Evolutionary conservation across 2,797 vertebrate genomes (phyloP).

Genomic region (Hafferia zeledoni): DNA sequence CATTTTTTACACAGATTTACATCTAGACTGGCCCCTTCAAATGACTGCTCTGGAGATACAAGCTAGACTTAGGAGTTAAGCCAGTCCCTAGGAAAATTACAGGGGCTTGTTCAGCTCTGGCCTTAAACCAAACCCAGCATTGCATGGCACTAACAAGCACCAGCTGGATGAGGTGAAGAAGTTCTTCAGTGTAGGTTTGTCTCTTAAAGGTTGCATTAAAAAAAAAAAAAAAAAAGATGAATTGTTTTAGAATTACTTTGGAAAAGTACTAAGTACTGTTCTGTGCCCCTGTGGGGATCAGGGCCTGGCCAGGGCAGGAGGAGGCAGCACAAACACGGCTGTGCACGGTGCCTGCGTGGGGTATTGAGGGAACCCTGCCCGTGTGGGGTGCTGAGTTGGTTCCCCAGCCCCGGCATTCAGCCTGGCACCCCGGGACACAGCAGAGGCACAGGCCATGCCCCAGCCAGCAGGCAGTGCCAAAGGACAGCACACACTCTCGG

Average conservation of each 20-base stretch:
- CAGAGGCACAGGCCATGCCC: background rate
- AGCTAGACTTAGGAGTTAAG: background rate
- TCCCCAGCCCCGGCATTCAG: background rate
- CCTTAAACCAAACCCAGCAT: background rate
- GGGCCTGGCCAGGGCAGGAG: background rate
- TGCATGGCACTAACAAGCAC: background rate
- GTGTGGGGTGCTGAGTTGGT: background rate
- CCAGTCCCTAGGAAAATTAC: background rate
- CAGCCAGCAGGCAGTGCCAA: background rate
- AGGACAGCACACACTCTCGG: no score
- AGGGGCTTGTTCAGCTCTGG: background rate
- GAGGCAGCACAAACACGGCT: background rate
- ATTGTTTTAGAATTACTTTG: background rate
- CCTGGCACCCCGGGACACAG: background rate
- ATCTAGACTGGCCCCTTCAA: background rate
- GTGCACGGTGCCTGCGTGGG: background rate
- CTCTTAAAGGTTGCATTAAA: background rate
- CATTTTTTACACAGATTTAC: background rate
- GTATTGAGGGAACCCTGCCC: background rate
- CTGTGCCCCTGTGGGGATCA: background rate
- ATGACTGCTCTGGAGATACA: background rate
- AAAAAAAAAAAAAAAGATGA: background rate
- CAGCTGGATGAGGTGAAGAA: background rate
- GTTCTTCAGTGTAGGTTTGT: background rate
- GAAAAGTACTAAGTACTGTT: background rate